Evolutionary conservation across 2,797 vertebrate species (phyloP), one percentile per base, ranked within the genome.

Genomic region (Chloroceryle amazona): DNA sequence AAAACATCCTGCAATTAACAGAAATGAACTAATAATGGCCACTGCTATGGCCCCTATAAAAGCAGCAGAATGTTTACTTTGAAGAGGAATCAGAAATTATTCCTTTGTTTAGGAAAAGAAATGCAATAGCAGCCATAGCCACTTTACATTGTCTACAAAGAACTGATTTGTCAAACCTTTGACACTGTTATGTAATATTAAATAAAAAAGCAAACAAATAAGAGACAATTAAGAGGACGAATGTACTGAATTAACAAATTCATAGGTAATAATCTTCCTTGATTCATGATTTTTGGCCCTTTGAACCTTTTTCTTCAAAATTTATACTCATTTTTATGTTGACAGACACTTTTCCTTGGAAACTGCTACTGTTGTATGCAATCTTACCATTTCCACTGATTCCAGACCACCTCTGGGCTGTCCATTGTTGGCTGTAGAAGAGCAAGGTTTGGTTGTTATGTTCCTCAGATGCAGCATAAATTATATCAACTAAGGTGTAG

Each of bases 391-490:
- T 84, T 51, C 54, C 11, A 6, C 21, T 81, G 8, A 51, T 63
- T 78, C 26, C 21, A 10, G 17, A 14, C 6, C 4, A 33, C 26
- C 19, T 8, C 25, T 47, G 18, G 16, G 23, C 7, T 72, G 13
- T 21, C 42, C 14, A 4, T 13, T 6, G 0, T 2, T 11, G 18
- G 4, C 42, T 61, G 19, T 10, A 51, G 51, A 72, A 60, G 41
- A 60, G 21, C 5, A 10, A 8, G 3, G 1, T 5, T 70, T 44
- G 10, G 2, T 11, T 46, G 35, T 22, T 35, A 20, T 0, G 15
- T 31, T 66, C 14, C 33, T n/a, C 57, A 70, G n/a, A 6, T 60
- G 25, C 61, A 63, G 21, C 6, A 11, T 4, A 28, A 84, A 31
- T 29, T 74, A 4, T 15, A 46, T 3, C 0, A 1, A 41, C n/a